Evolutionary conservation across 2,888 invertebrate genomes (phyloP).

Genomic region (Pedicia rivosa): DNA sequence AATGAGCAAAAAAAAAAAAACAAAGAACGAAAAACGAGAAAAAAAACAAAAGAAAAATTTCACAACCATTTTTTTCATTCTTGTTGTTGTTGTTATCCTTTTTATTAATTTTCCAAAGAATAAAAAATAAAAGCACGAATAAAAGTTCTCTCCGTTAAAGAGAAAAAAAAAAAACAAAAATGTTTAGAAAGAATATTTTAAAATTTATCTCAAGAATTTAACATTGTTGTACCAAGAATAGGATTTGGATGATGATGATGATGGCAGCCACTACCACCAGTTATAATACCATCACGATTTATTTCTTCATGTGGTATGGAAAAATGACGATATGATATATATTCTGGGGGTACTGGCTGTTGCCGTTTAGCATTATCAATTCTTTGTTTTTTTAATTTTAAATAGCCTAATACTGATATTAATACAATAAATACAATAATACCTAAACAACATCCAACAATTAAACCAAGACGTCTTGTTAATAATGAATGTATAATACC

Average conservation of each 20-base stretch:
- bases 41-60: no score
- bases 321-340: slow-evolving; percentile 62
- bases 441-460: slow-evolving; percentile 75
- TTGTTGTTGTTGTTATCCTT: no score
- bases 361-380: slow-evolving; percentile 50
- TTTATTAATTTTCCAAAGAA: no score
- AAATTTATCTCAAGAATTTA: slow-evolving; percentile 3
- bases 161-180: no score
- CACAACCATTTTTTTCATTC: no score
- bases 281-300: slow-evolving; percentile 19
- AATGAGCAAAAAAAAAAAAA: no score
- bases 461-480: slow-evolving; percentile 65
- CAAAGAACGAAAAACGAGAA: no score
- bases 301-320: slow-evolving; percentile 49
- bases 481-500: slow-evolving; percentile 60
- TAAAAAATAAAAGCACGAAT: no score
- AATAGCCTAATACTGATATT: slow-evolving; percentile 68
- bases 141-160: no score
- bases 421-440: slow-evolving; percentile 71
- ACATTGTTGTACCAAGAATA: not conserved
- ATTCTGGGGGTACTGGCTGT: slow-evolving; percentile 58
- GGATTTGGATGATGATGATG: not conserved
- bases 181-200: no score
- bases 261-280: slow-evolving; percentile 11
- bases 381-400: slow-evolving; percentile 71